Evolutionary conservation across 2,113 vertebrate genomes (phyloP).

Genomic region (Sialia sialis): DNA sequence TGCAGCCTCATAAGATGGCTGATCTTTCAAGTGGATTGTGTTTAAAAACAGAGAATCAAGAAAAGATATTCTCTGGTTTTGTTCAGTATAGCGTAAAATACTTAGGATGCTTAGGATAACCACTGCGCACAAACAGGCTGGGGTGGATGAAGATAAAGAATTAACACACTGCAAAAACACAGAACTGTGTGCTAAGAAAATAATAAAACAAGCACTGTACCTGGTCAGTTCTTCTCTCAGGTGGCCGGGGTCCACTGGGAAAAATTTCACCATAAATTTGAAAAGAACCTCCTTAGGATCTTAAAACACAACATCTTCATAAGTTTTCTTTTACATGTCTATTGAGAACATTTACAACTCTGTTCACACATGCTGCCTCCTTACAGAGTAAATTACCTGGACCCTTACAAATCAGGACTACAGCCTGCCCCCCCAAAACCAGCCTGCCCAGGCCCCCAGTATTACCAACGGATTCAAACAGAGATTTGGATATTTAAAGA

Average conservation of each 20-base stretch:
- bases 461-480: fast-evolving
- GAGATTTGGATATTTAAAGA: neutral
- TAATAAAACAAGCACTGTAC: conserved; percentile 68
- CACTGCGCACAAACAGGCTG: neutral
- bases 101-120: neutral
- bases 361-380: neutral
- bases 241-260: conserved; percentile 93
- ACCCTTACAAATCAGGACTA: neutral
- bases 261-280: conserved; percentile 98
- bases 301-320: conserved; percentile 80
- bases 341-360: conserved; percentile 60
- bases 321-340: conserved; percentile 69
- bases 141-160: neutral
- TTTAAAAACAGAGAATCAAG: neutral
- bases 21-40: neutral
- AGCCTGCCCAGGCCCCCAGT: neutral
- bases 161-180: neutral
- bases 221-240: conserved; percentile 91
- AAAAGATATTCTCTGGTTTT: neutral
- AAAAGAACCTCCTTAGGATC: conserved; percentile 89
- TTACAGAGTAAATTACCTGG: neutral
- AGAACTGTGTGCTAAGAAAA: neutral
- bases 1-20: neutral
- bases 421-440: neutral
- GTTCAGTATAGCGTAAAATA: neutral